Evolutionary conservation across 1,140 invertebrate species (phyloP).

Genomic region (Macrocentrus cingulum): DNA sequence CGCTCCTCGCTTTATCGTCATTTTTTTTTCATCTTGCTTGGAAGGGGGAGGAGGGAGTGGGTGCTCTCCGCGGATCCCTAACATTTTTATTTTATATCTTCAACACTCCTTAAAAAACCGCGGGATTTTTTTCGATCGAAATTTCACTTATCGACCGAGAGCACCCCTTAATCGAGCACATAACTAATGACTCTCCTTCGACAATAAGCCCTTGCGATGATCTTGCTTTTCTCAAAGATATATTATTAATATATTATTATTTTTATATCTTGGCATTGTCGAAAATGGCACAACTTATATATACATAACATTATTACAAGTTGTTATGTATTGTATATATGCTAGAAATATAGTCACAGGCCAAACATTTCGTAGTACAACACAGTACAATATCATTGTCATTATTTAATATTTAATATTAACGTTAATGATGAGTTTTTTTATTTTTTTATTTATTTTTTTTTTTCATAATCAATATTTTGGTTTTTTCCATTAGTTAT

Average conservation of each 20-base stretch:
- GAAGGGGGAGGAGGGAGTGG: constrained; percentile 17
- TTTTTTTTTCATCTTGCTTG: constrained; percentile 25
- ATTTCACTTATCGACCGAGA: background rate
- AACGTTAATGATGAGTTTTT: constrained; percentile 43
- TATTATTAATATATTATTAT: background rate
- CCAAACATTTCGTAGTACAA: constrained; percentile 59
- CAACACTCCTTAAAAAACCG: background rate
- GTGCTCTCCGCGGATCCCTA: constrained; percentile 11
- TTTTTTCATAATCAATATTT: constrained; percentile 36
- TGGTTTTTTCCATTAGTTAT: too few species aligned
- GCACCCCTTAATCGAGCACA: constrained; percentile 16
- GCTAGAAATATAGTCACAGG: constrained; percentile 59
- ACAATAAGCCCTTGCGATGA: background rate
- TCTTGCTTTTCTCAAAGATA: background rate
- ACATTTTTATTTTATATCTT: constrained; percentile 23
- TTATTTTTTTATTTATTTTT: constrained; percentile 40
- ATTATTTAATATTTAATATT: constrained; percentile 37
- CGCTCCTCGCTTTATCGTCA: constrained; percentile 27
- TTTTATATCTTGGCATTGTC: background rate
- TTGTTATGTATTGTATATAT: constrained; percentile 36
- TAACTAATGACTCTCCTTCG: constrained; percentile 13
- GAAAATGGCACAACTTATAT: constrained; percentile 49
- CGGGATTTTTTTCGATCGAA: too few species aligned
- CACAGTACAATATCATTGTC: constrained; percentile 58
- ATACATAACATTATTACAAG: constrained; percentile 45